Evolutionary conservation across 2,888 invertebrate genomes (phyloP).

Genomic region (Caenorhabditis sulstoni): DNA sequence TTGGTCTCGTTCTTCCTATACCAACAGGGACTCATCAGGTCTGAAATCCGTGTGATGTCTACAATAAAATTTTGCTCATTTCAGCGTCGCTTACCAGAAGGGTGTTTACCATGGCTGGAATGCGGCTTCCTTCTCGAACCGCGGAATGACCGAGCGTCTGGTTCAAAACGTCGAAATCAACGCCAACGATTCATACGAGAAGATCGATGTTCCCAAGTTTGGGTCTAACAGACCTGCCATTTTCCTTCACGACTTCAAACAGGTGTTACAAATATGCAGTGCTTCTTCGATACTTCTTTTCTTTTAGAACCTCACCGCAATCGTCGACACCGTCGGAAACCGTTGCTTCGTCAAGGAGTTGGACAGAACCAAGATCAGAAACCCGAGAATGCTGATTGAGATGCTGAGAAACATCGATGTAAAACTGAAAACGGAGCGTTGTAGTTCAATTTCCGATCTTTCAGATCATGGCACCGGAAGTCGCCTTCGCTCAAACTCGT

Average conservation of each 20-base stretch:
- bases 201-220: conserved; percentile 90
- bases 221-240: conserved; percentile 88
- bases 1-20: conserved; percentile 67
- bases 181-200: conserved; percentile 86
- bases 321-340: conserved; percentile 87
- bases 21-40: conserved; percentile 68
- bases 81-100: conserved; percentile 66
- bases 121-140: conserved; percentile 66
- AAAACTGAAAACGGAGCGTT: conserved; percentile 80
- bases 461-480: conserved; percentile 68
- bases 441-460: background rate
- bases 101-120: conserved; percentile 71
- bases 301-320: conserved; percentile 86
- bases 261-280: conserved; percentile 81
- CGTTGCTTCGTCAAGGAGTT: conserved; percentile 92
- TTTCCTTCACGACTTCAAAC: conserved; percentile 93
- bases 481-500: conserved; percentile 80
- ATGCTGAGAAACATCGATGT: conserved; percentile 85
- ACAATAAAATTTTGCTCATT: background rate
- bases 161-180: conserved; percentile 78
- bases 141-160: conserved; percentile 69
- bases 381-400: conserved; percentile 84
- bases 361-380: conserved; percentile 83
- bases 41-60: background rate
- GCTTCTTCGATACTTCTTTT: background rate